Conservation (phyloP, 2,888 invertebrate species). For the Pachycephus smyrnensis region DNA sequence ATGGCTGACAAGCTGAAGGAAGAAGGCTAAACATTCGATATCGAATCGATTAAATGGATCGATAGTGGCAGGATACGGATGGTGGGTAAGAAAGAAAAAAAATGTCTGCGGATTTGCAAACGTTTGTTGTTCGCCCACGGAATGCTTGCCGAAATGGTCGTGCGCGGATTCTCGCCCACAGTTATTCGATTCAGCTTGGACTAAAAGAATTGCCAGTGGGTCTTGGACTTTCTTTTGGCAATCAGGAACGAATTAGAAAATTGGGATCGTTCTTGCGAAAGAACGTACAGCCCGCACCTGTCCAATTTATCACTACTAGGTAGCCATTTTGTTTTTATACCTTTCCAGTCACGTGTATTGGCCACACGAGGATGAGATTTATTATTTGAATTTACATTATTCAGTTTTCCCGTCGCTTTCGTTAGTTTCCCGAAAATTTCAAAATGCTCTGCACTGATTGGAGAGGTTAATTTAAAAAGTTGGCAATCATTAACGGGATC, state of each 20-base stretch:
- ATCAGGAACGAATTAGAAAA: not conserved
- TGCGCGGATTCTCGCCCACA: not conserved
- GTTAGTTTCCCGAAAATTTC: not conserved
- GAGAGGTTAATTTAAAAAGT: conserved; percentile 9
- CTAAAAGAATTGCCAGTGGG: not conserved
- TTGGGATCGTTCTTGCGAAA: not conserved
- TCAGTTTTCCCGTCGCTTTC: not conserved
- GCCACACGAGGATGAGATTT: not conserved
- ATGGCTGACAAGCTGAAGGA: not conserved
- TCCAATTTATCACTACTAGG: not conserved
- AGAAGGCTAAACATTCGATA: conserved; percentile 2
- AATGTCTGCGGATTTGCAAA: conserved; percentile 25
- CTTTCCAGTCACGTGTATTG: not conserved
- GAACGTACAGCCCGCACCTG: not conserved
- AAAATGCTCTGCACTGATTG: not conserved
- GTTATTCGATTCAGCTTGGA: not conserved
- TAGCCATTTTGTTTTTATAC: not conserved
- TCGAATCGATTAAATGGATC: not conserved
- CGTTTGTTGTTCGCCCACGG: conserved; percentile 22
- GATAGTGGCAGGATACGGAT: not conserved
- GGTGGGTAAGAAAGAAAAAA: conserved; percentile 5
- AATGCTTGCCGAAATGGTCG: not conserved
- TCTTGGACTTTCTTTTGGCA: not conserved
- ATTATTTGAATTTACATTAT: not conserved
- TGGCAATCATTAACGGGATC: conserved; percentile 34